These are phyloP conservation scores for Atherinomorus stipes DNA, from an alignment of 2,113 vertebrate species.

Conservation along the genomic window DNA sequence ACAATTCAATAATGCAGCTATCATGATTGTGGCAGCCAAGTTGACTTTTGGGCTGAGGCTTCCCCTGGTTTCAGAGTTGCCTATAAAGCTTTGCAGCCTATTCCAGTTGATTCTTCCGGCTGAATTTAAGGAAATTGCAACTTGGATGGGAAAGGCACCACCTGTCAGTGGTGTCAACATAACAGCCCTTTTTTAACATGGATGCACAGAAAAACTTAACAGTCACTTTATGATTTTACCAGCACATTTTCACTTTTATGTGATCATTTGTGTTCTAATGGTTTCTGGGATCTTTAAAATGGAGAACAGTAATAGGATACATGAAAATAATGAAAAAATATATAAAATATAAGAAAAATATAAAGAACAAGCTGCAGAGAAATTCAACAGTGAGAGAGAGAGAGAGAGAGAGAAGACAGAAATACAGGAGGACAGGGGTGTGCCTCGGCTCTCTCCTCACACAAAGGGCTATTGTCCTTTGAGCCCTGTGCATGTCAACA, in stretches of 20 bases:
- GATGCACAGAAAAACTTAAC: no score
- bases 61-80: neutral
- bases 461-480: slow-evolving; percentile 74
- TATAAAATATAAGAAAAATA: neutral
- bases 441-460: slow-evolving; percentile 55
- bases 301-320: neutral
- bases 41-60: neutral
- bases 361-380: slow-evolving; percentile 7
- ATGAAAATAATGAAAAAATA: neutral
- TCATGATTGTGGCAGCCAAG: no score
- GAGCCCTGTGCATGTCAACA: slow-evolving; percentile 75
- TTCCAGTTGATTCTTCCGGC: neutral
- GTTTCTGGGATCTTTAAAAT: no score
- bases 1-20: no score
- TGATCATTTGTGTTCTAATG: neutral
- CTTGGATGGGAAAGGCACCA: no score
- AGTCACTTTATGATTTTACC: neutral
- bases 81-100: neutral
- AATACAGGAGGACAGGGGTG: slow-evolving; percentile 62
- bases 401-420: slow-evolving; percentile 34
- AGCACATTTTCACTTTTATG: neutral
- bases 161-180: no score
- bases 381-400: slow-evolving; percentile 37
- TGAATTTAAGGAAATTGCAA: neutral
- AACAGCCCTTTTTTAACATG: no score